Conservation (phyloP, 2,797 vertebrate species). For the Momotus momota region DNA sequence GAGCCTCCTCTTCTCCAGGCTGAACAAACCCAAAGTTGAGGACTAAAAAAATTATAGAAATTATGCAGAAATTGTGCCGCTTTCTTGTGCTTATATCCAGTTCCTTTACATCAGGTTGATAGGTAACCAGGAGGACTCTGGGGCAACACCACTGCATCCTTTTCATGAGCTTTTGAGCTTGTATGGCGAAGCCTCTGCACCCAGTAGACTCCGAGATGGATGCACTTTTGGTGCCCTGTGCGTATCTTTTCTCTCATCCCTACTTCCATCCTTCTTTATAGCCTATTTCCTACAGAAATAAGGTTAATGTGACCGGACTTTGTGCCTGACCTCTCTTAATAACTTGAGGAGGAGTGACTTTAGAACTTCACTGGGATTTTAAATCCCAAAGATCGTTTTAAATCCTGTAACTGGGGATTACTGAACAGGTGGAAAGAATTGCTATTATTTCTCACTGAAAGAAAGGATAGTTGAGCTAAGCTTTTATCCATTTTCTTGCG, state of each 20-base stretch:
- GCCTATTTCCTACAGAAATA: neutral
- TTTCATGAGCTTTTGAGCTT: neutral
- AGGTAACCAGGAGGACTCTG: neutral
- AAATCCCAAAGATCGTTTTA: neutral
- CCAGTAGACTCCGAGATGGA: neutral
- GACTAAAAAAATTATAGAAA: neutral
- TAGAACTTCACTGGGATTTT: neutral
- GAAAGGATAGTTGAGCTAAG: neutral
- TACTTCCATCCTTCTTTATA: neutral
- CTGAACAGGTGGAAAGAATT: neutral
- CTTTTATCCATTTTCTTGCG: neutral
- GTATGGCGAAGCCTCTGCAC: accelerated
- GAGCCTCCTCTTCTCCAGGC: neutral
- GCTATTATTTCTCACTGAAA: neutral
- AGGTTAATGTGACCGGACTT: neutral
- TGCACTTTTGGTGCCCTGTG: neutral
- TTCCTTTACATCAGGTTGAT: neutral
- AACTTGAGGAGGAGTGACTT: neutral
- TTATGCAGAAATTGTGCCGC: neutral
- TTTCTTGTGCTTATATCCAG: neutral
- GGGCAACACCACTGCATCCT: neutral
- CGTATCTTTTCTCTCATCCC: neutral
- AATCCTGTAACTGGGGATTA: neutral
- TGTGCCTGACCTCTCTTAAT: neutral
- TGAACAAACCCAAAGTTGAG: neutral